Conservation (phyloP, 1,140 invertebrate species). For the Apis florea region DNA sequence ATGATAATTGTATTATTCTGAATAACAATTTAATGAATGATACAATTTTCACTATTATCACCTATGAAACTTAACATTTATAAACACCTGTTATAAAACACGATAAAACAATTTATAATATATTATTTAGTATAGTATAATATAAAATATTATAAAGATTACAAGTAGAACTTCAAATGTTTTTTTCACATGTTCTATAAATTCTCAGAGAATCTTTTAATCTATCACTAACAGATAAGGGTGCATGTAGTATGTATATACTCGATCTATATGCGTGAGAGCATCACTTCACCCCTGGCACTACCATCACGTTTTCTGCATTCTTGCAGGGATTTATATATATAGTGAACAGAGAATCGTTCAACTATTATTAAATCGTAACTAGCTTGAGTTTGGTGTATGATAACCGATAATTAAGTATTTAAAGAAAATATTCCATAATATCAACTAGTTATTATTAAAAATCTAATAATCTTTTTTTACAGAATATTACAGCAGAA, state of each 20-base stretch:
- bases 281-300: background rate
- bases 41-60: background rate
- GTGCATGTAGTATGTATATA: background rate
- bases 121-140: background rate
- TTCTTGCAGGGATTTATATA: slow-evolving; percentile 25
- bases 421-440: background rate
- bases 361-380: background rate
- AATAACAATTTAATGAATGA: background rate
- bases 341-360: background rate
- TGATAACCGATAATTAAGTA: background rate
- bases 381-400: background rate
- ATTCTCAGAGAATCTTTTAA: background rate
- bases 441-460: too few species aligned
- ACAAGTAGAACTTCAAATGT: background rate
- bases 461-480: background rate
- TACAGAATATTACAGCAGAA: background rate
- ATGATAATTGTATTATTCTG: background rate
- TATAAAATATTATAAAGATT: background rate
- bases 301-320: slow-evolving; percentile 22
- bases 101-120: background rate
- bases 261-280: slow-evolving; percentile 26
- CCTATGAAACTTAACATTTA: background rate
- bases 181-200: background rate
- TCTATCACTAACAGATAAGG: background rate
- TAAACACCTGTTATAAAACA: background rate